These are phyloP conservation scores for Mnemiopsis leidyi DNA, from an alignment of 37 sponge, comb jelly and placozoan species.

Conservation along the genomic window DNA sequence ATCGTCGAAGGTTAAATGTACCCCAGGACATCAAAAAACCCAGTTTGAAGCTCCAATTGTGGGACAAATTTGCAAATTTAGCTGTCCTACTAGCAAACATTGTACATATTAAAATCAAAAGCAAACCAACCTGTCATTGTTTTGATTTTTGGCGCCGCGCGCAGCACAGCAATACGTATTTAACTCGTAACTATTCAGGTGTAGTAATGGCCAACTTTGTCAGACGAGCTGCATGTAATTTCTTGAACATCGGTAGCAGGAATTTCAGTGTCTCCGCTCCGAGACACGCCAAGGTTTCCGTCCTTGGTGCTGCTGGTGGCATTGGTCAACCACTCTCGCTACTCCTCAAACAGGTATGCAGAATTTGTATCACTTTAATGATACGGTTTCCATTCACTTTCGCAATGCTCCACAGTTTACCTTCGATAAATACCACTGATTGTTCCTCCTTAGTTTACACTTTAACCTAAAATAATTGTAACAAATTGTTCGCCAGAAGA, in stretches of 20 bases:
- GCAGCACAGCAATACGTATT: background rate
- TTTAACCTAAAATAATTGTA: background rate
- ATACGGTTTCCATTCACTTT: too few species aligned
- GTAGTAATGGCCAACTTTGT: slow-evolving; percentile 30
- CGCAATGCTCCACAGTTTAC: too few species aligned
- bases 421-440: too few species aligned
- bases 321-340: slow-evolving; percentile 97
- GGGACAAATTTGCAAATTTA: background rate
- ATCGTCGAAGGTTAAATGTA: too few species aligned
- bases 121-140: background rate
- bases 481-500: background rate
- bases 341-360: slow-evolving; percentile 85
- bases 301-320: slow-evolving; percentile 98
- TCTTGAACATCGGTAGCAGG: background rate
- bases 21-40: too few species aligned
- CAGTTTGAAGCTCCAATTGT: background rate
- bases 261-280: slow-evolving; percentile 49
- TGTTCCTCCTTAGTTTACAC: too few species aligned
- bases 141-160: background rate
- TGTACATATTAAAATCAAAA: background rate
- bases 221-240: background rate
- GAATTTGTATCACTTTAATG: too few species aligned
- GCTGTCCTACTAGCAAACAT: background rate
- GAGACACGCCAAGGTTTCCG: slow-evolving; percentile 76
- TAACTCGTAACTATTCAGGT: background rate